Conservation (phyloP, 2,113 vertebrate species). For the Alethe diademata region DNA sequence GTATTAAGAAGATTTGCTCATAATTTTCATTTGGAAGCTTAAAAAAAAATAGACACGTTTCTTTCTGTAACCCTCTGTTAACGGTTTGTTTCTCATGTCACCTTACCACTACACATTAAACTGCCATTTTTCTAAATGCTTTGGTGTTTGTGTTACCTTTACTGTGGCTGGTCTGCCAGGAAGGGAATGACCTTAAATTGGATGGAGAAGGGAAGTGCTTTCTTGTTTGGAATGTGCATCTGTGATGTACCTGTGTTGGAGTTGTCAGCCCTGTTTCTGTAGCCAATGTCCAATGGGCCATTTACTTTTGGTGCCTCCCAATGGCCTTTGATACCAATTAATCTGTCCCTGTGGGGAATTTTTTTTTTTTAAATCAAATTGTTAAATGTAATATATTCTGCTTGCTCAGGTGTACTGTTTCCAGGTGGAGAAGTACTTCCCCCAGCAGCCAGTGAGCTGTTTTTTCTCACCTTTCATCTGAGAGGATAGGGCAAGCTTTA, state of each 20-base stretch:
- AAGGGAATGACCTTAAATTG: not conserved
- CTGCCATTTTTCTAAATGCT: not conserved
- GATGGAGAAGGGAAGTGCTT: not conserved
- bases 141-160: not conserved
- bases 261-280: not conserved
- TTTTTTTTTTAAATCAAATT: not conserved
- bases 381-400: not conserved
- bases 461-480: not conserved
- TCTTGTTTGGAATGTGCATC: not conserved
- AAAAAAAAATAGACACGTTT: not conserved
- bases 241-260: not conserved
- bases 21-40: not conserved
- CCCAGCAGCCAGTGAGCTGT: not conserved
- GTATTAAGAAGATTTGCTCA: not conserved
- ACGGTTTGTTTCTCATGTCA: not conserved
- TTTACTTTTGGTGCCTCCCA: not conserved
- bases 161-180: not conserved
- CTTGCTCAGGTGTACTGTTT: not conserved
- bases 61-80: not conserved
- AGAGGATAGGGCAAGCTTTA: not conserved
- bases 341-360: not conserved
- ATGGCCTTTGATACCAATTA: not conserved
- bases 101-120: slow-evolving; percentile 12
- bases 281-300: not conserved
- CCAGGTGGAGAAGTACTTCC: not conserved